Conservation (phyloP, 2,797 vertebrate genomes). For the Fistularia tabacaria region DNA sequence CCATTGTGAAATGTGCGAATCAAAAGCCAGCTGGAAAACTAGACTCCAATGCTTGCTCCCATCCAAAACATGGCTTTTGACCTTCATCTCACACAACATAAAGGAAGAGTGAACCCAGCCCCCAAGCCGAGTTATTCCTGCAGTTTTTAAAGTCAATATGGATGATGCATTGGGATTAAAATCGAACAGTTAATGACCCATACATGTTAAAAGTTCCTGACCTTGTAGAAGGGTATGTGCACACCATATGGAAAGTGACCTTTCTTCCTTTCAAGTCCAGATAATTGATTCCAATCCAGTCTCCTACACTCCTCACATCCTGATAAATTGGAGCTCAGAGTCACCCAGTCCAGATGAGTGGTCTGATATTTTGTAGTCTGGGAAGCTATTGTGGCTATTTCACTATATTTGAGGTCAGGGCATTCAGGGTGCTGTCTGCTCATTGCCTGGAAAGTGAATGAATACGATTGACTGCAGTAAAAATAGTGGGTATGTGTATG, state of each 20-base stretch:
- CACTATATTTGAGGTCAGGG: slow-evolving; percentile 56
- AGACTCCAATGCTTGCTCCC: too few species aligned
- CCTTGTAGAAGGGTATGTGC: too few species aligned
- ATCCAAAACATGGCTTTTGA: too few species aligned
- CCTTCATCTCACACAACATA: too few species aligned
- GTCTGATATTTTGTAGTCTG: slow-evolving; percentile 54
- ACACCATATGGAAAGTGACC: not conserved
- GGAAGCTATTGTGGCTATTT: slow-evolving; percentile 61
- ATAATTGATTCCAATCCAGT: slow-evolving; percentile 31
- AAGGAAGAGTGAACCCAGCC: too few species aligned
- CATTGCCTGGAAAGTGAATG: slow-evolving; percentile 50
- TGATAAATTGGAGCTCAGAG: slow-evolving; percentile 44
- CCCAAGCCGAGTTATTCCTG: too few species aligned
- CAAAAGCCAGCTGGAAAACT: too few species aligned
- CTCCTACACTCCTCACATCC: slow-evolving; percentile 26
- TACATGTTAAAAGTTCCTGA: too few species aligned
- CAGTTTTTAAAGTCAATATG: too few species aligned
- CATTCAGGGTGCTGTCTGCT: slow-evolving; percentile 63
- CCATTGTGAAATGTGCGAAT: too few species aligned
- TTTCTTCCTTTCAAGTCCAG: slow-evolving; percentile 18
- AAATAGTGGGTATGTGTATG: slow-evolving; percentile 20
- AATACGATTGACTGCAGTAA: slow-evolving; percentile 45
- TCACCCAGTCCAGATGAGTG: slow-evolving; percentile 50
- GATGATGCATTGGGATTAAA: too few species aligned
- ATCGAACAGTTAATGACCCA: too few species aligned